phyloP scores from a whole-genome alignment of 2,888 invertebrate genomes.

The Lycaena phlaeas region DNA sequence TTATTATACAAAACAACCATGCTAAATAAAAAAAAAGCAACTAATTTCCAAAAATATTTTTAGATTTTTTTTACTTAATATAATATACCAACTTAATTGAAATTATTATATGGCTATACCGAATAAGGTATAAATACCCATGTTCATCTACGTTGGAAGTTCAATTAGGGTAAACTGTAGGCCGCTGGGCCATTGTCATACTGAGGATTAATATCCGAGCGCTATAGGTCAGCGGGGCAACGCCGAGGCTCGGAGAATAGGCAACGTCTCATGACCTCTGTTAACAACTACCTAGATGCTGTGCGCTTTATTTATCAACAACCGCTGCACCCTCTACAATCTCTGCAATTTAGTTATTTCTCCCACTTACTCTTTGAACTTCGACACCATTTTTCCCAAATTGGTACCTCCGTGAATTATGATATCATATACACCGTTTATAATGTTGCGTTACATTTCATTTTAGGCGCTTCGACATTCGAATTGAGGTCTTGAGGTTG shows the following conservation, averaged over 20 bases:
- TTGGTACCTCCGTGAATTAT: conserved; percentile 10
- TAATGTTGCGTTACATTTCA: conserved; percentile 3
- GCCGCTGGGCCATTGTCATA: not conserved
- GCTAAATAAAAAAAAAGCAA: too few relatives aligned
- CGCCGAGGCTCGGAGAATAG: conserved; percentile 6
- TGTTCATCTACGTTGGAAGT: not conserved
- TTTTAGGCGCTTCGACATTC: too few relatives aligned
- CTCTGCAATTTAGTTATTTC: conserved; percentile 13
- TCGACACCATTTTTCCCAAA: conserved; percentile 29
- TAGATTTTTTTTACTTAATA: too few relatives aligned
- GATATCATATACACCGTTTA: conserved; percentile 7
- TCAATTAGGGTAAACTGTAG: not conserved
- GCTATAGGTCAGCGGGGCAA: conserved; percentile 12
- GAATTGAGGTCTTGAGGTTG: too few relatives aligned
- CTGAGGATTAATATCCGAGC: conserved; percentile 7
- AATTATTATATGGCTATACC: too few relatives aligned
- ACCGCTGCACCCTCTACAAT: conserved; percentile 13
- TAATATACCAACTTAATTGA: too few relatives aligned
- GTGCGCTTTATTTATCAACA: conserved; percentile 14
- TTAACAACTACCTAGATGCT: conserved; percentile 10
- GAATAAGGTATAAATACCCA: not conserved
- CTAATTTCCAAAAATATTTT: too few relatives aligned
- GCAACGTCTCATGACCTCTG: conserved; percentile 11
- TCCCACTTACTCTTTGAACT: conserved; percentile 34
- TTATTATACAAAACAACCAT: too few relatives aligned